phyloP scores from a whole-genome alignment of 2,113 vertebrate genomes.

The Vulpes lagopus region DNA sequence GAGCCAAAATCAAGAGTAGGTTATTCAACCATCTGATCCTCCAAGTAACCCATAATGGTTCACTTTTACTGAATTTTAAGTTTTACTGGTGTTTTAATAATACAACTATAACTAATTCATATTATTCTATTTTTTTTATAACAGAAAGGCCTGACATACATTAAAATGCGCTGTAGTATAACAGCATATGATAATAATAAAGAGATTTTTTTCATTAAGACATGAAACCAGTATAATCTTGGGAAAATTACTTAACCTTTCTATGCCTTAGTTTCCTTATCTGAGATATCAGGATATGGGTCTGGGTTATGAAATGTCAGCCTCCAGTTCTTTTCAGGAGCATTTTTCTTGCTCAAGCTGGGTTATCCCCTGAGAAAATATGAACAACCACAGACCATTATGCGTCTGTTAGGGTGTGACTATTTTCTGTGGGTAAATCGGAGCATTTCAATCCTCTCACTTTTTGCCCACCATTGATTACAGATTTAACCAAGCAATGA shows the following conservation, averaged over 20 bases:
- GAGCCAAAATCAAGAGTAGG: background rate
- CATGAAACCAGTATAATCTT: background rate
- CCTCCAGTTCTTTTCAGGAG: background rate
- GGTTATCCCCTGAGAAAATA: background rate
- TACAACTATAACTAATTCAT: background rate
- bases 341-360: background rate
- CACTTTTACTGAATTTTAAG: background rate
- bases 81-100: conserved; percentile 32
- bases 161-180: background rate
- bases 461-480: background rate
- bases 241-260: background rate
- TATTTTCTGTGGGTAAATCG: background rate
- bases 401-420: background rate
- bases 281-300: background rate
- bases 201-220: background rate
- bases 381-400: background rate
- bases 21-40: background rate
- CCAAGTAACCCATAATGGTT: background rate
- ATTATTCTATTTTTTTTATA: background rate
- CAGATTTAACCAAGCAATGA: conserved; percentile 1
- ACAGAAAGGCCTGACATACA: background rate
- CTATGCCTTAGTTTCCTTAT: background rate
- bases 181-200: background rate
- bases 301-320: background rate
- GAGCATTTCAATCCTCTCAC: background rate